Percentiles rank a stretch among this genome's conserved stretches.
Conservation (phyloP, 2,797 vertebrate genomes). For the Limnodromus scolopaceus region DNA sequence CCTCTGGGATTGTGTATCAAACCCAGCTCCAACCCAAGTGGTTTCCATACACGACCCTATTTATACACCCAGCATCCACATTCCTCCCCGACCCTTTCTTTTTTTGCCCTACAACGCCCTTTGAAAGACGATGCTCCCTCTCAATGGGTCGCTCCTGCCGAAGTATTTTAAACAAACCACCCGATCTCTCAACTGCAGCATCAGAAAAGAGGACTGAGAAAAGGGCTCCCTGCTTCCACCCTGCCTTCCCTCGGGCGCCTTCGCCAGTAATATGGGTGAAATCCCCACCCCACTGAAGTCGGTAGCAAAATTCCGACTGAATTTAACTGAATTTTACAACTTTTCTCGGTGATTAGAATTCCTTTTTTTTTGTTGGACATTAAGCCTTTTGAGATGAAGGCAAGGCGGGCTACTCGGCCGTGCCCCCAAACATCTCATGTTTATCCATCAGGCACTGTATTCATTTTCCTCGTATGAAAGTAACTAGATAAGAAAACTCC, state of each 20-base stretch:
- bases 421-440: background rate
- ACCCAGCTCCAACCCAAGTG: background rate
- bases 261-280: background rate
- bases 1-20: background rate
- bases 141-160: background rate
- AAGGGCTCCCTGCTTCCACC: slow-evolving; percentile 11
- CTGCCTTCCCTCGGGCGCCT: background rate
- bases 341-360: background rate
- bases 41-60: slow-evolving; percentile 12
- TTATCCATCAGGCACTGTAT: slow-evolving; percentile 8
- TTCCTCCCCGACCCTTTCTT: background rate
- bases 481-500: background rate
- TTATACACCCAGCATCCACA: slow-evolving; percentile 31
- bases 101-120: background rate
- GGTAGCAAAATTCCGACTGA: slow-evolving; percentile 12
- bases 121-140: background rate
- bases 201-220: background rate
- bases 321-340: slow-evolving; percentile 34
- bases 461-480: background rate
- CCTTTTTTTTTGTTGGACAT: background rate
- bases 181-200: background rate
- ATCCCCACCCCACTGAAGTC: background rate
- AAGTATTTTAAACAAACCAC: slow-evolving; percentile 48
- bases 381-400: slow-evolving; percentile 10
- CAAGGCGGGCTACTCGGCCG: background rate